These are phyloP conservation scores for Apamea sordens DNA, from an alignment of 2,888 invertebrate genomes.

Conservation along the genomic window DNA sequence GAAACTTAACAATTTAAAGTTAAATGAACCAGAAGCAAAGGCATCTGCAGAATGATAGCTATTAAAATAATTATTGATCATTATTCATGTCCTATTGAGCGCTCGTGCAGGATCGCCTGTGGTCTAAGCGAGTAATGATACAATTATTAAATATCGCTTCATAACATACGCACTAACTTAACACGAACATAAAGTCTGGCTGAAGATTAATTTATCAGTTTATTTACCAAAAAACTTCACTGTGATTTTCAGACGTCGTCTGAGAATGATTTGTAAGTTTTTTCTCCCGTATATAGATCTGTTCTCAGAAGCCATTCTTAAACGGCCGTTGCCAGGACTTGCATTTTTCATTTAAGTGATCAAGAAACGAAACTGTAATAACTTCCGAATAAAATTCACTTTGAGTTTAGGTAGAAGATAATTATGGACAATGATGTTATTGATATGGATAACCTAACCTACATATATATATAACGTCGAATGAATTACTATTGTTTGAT, in stretches of 20 bases:
- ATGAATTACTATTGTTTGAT: neutral
- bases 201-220: slow-evolving; percentile 25
- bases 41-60: slow-evolving; percentile 29
- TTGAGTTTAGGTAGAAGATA: neutral
- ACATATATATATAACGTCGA: too few species aligned
- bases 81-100: slow-evolving; percentile 29
- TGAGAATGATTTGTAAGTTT: slow-evolving; percentile 34
- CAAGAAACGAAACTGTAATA: neutral
- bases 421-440: neutral
- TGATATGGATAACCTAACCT: neutral
- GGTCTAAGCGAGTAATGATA: slow-evolving; percentile 29
- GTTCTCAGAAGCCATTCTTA: slow-evolving; percentile 4
- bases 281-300: slow-evolving; percentile 1
- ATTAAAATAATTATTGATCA: slow-evolving; percentile 31
- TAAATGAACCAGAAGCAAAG: slow-evolving; percentile 36
- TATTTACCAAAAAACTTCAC: slow-evolving; percentile 4
- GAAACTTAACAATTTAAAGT: slow-evolving; percentile 17
- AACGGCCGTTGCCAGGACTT: slow-evolving; percentile 13
- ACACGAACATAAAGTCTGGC: slow-evolving; percentile 39
- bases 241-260: slow-evolving; percentile 5
- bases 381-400: neutral
- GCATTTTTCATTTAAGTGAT: slow-evolving; percentile 2
- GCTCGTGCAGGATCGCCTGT: slow-evolving; percentile 32
- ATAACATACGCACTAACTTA: slow-evolving; percentile 29
- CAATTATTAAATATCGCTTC: slow-evolving; percentile 38